Conservation (phyloP, 2,888 invertebrate species). For the Orthosia cruda region DNA sequence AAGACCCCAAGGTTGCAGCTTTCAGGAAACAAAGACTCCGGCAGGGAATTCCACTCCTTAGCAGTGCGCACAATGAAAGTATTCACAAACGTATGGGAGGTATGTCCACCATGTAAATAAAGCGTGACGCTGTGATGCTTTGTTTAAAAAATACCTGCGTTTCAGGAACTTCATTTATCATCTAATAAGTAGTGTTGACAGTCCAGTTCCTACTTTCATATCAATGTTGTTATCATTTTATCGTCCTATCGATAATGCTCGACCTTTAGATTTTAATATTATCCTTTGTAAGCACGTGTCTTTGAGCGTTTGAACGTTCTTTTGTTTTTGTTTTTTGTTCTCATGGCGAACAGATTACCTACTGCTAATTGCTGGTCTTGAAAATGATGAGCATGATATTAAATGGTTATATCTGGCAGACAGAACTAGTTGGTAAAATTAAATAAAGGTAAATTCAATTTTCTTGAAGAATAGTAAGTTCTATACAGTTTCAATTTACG, state of each 20-base stretch:
- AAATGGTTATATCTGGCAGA: constrained; percentile 3
- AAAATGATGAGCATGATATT: neutral
- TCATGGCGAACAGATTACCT: constrained; percentile 2
- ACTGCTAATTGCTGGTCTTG: neutral
- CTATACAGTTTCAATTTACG: neutral
- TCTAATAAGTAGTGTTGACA: constrained; percentile 9
- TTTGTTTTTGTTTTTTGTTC: neutral
- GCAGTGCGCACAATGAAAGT: too few relatives aligned
- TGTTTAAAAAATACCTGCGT: neutral
- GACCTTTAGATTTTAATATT: constrained; percentile 57
- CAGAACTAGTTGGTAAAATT: neutral
- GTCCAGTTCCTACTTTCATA: constrained; percentile 50
- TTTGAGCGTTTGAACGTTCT: neutral
- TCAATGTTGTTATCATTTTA: constrained; percentile 53
- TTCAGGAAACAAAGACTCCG: too few relatives aligned
- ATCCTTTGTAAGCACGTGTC: constrained; percentile 14
- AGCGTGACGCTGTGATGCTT: neutral
- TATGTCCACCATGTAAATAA: too few relatives aligned
- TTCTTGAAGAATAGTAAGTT: neutral
- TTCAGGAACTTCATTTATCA: constrained; percentile 26
- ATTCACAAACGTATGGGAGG: too few relatives aligned
- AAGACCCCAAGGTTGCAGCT: too few relatives aligned
- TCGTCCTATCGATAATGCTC: constrained; percentile 45
- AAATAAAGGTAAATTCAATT: neutral
- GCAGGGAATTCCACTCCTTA: too few relatives aligned